Conservation (phyloP, 2,113 vertebrate species). For the Tachycineta bicolor region DNA sequence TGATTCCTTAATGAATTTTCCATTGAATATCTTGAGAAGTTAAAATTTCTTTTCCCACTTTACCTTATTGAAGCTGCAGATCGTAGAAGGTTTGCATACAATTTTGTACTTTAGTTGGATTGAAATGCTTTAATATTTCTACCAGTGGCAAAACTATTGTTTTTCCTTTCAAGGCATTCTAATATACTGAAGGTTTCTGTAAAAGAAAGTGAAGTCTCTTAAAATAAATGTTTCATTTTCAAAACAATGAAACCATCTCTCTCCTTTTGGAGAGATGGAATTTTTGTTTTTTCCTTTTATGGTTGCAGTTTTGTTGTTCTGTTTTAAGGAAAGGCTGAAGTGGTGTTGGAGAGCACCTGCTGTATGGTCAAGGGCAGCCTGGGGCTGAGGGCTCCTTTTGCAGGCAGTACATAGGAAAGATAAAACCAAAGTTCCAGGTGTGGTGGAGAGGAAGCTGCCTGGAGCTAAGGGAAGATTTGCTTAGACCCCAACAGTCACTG, state of each 20-base stretch:
- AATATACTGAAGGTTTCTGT: neutral
- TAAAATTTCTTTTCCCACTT: neutral
- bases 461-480: neutral
- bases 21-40: neutral
- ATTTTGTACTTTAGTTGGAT: neutral
- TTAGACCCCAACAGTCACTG: neutral
- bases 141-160: neutral
- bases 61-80: neutral
- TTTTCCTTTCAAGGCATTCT: neutral
- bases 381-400: neutral
- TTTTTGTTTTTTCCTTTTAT: neutral
- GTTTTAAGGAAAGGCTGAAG: neutral
- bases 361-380: neutral
- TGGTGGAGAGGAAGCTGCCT: neutral
- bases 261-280: neutral
- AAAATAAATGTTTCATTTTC: neutral
- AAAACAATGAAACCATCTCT: neutral
- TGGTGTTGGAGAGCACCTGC: neutral
- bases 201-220: neutral
- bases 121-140: neutral
- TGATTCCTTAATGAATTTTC: neutral
- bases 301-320: neutral
- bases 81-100: neutral
- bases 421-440: neutral
- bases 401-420: neutral